A percentile compares a stretch with the other conserved stretches of the same genome.
phyloP scores from a whole-genome alignment of 2,113 vertebrate species.

The Boulengeromyrus knoepffleri region DNA sequence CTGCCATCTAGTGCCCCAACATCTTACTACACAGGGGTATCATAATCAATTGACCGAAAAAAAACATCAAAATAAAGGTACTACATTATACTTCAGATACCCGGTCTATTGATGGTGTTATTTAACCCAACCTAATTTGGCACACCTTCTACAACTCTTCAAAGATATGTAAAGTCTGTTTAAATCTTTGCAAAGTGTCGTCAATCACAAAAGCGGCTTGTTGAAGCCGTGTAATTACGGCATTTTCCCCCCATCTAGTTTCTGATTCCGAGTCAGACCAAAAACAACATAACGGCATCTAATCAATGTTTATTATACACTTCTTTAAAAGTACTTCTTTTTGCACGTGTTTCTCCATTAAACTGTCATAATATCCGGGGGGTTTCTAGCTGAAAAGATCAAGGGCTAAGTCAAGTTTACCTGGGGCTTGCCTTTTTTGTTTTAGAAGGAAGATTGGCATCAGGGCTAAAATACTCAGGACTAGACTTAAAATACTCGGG shows the following conservation, averaged over 20 bases:
- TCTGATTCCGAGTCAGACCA: neutral
- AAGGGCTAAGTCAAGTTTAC: no score
- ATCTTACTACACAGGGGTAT: neutral
- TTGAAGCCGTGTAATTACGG: neutral
- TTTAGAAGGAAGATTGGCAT: neutral
- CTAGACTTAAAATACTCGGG: no score
- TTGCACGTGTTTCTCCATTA: neutral
- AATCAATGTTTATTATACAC: neutral
- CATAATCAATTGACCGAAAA: neutral
- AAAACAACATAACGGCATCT: neutral
- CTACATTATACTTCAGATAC: neutral
- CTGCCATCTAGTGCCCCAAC: conserved; percentile 5
- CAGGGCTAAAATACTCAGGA: no score
- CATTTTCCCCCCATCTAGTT: neutral
- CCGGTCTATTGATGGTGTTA: neutral
- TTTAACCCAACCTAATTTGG: neutral
- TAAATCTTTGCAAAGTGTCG: neutral
- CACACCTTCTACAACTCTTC: neutral
- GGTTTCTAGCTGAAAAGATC: neutral
- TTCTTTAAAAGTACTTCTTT: neutral
- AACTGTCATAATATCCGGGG: neutral
- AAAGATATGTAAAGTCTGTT: neutral
- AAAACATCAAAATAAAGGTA: neutral
- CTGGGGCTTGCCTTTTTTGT: neutral
- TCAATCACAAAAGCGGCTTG: neutral